phyloP scores from a whole-genome alignment of 2,113 vertebrate species.

The Oophaga pumilio region DNA sequence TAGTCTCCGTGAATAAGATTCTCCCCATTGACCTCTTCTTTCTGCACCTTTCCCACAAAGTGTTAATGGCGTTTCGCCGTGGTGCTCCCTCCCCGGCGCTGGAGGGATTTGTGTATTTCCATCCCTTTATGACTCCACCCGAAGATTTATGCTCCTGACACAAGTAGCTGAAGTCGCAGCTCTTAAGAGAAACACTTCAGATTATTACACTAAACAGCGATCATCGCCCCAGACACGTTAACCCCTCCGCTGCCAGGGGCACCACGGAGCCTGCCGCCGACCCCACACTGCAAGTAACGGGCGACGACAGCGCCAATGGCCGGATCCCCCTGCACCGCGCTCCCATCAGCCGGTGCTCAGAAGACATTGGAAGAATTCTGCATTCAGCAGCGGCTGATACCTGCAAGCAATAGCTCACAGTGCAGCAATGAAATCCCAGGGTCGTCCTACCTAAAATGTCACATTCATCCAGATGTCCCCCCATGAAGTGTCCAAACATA shows the following conservation, averaged over 20 bases:
- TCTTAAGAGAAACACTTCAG: conserved; percentile 4
- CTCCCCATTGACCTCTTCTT: too few relatives aligned
- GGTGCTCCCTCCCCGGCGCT: neutral
- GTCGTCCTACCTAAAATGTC: too few relatives aligned
- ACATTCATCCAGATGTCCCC: too few relatives aligned
- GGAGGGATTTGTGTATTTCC: conserved; percentile 19
- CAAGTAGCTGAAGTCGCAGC: neutral
- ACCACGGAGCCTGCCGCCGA: neutral
- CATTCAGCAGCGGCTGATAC: too few relatives aligned
- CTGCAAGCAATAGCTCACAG: too few relatives aligned
- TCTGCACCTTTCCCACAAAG: neutral
- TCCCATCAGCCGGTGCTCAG: too few relatives aligned
- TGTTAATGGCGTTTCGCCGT: neutral
- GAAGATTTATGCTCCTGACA: neutral
- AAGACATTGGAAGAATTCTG: too few relatives aligned
- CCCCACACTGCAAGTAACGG: neutral
- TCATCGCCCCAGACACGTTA: neutral
- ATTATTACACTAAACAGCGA: conserved; percentile 41
- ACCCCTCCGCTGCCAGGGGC: neutral
- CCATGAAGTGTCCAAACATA: too few relatives aligned
- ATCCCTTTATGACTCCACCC: neutral
- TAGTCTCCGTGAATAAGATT: too few relatives aligned
- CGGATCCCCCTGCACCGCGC: too few relatives aligned
- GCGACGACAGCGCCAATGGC: too few relatives aligned
- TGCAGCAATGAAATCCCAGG: too few relatives aligned